These are phyloP conservation scores for Sceloporus tristichus DNA, from an alignment of 2,113 vertebrate species.

Conservation along the genomic window DNA sequence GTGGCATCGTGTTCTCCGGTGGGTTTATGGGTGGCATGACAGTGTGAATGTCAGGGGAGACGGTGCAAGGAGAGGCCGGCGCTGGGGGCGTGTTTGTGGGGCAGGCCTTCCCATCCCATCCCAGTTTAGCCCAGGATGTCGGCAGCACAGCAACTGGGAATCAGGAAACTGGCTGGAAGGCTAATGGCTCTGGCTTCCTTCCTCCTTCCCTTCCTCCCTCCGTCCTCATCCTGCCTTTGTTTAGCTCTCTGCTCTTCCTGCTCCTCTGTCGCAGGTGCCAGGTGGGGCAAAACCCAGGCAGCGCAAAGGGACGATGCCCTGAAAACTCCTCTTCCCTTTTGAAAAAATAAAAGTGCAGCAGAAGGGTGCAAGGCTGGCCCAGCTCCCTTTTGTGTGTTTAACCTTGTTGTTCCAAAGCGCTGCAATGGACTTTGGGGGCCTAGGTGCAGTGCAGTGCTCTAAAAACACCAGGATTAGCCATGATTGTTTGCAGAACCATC, in stretches of 20 bases:
- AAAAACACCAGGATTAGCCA: background rate
- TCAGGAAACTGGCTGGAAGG: background rate
- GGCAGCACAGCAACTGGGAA: too few relatives aligned
- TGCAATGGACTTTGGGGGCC: background rate
- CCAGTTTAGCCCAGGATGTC: background rate
- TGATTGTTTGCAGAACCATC: background rate
- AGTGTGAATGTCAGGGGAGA: too few relatives aligned
- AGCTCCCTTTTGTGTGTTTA: background rate
- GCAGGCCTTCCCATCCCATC: too few relatives aligned
- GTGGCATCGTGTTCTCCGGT: rapidly evolving
- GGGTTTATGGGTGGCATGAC: background rate
- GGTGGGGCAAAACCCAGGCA: background rate
- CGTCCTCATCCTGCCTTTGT: conserved; percentile 16
- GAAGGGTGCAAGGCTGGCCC: background rate
- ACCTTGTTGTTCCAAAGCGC: background rate
- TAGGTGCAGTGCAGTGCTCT: background rate
- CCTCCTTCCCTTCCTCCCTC: background rate
- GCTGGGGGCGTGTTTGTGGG: too few relatives aligned
- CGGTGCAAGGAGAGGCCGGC: rapidly evolving
- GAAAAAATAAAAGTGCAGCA: background rate
- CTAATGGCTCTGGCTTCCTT: background rate
- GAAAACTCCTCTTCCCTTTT: background rate
- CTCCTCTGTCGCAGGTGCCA: background rate
- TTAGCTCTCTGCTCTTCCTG: too few relatives aligned
- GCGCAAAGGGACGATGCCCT: background rate